A percentile compares a stretch with the other conserved stretches of the same genome.
Evolutionary conservation across 2,797 vertebrate genomes (phyloP).

Genomic region (Centroberyx gerrardi): DNA sequence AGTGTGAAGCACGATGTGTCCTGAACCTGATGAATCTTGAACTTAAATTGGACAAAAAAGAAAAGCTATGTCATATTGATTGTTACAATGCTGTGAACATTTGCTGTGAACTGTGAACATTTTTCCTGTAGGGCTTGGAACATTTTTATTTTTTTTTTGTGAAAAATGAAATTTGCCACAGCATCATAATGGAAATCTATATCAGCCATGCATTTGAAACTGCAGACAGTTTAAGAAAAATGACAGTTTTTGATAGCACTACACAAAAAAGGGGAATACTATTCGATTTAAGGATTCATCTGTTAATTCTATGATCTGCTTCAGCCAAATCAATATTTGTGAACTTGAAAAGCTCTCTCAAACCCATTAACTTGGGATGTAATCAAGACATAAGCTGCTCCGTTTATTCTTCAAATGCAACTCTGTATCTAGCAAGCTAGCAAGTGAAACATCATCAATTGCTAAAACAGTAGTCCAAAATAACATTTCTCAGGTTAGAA

Average conservation of each 20-base stretch:
- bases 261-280: conserved; percentile 34
- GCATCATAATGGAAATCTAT: conserved; percentile 76
- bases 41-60: conserved; percentile 64
- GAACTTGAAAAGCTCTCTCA: conserved; percentile 19
- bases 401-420: too few relatives aligned
- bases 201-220: conserved; percentile 58
- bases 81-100: conserved; percentile 42
- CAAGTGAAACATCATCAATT: too few relatives aligned
- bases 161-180: conserved; percentile 60
- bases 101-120: too few relatives aligned
- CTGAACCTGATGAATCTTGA: conserved; percentile 43
- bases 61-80: conserved; percentile 30
- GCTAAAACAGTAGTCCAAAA: too few relatives aligned
- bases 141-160: conserved; percentile 25
- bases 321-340: conserved; percentile 39
- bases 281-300: conserved; percentile 50
- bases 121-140: conserved; percentile 41
- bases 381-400: too few relatives aligned
- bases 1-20: conserved; percentile 52
- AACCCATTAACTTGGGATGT: neutral
- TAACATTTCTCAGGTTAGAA: too few relatives aligned
- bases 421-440: too few relatives aligned
- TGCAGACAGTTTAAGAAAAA: conserved; percentile 35
- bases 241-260: conserved; percentile 29
- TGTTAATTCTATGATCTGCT: conserved; percentile 56